A percentile compares a stretch with the other conserved stretches of the same genome.
Evolutionary conservation across 2,888 invertebrate species (phyloP).

Genomic region (Dendrolimus pini): DNA sequence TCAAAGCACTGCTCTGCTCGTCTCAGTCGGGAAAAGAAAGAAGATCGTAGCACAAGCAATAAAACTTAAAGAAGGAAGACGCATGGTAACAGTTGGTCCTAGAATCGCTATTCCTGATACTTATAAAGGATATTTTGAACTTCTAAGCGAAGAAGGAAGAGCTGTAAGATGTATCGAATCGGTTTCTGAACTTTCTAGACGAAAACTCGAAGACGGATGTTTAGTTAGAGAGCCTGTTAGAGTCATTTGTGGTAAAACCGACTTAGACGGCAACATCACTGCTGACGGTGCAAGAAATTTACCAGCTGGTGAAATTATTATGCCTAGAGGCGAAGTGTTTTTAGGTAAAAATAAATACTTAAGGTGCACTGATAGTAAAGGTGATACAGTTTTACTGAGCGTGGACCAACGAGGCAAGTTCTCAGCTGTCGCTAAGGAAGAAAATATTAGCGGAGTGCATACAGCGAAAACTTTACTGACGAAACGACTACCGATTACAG

Average conservation of each 20-base stretch:
- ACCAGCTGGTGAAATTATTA: conserved; percentile 89
- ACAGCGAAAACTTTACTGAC: conserved; percentile 91
- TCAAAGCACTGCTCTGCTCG: conserved; percentile 89
- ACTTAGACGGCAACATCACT: conserved; percentile 77
- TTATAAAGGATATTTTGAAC: conserved; percentile 94
- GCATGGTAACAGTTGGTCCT: conserved; percentile 87
- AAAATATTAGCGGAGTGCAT: conserved; percentile 96
- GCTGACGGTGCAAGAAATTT: conserved; percentile 84
- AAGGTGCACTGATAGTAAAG: conserved; percentile 90
- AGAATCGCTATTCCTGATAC: conserved; percentile 93
- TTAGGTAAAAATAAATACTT: conserved; percentile 86
- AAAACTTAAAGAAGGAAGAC: conserved; percentile 91
- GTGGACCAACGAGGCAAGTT: conserved; percentile 94
- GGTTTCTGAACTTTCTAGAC: conserved; percentile 87
- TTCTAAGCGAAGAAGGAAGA: conserved; percentile 94
- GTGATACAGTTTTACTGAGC: conserved; percentile 88
- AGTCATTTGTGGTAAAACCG: conserved; percentile 79
- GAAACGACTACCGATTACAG: conserved; percentile 94
- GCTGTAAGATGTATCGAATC: conserved; percentile 93
- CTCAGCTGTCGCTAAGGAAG: conserved; percentile 93
- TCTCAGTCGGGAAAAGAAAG: conserved; percentile 89
- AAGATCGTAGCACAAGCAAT: conserved; percentile 93
- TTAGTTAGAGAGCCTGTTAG: conserved; percentile 87
- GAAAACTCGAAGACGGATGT: conserved; percentile 84
- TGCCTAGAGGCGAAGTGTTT: conserved; percentile 84